Evolutionary conservation across 2,113 vertebrate species (phyloP), one percentile per base, ranked within the genome.

Genomic region (Mystacornis crossleyi): DNA sequence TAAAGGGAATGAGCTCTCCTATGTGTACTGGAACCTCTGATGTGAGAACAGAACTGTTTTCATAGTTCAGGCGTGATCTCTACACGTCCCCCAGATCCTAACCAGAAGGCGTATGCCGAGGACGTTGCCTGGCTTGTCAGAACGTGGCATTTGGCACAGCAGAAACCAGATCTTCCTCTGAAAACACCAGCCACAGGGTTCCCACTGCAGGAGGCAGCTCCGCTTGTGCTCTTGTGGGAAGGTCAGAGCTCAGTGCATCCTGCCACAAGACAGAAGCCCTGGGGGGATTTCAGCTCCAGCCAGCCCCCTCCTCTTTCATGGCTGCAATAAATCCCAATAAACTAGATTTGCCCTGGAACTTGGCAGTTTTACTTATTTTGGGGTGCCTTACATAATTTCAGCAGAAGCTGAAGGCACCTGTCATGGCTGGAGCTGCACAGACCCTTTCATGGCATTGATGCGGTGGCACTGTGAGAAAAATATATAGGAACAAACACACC

Each of bases 351-450:
- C 29, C 43, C 81, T 67, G 58, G 18, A 65, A n/a, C 31, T 67
- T 60, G 62, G 23, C 16, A 19, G 8, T 42, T 66, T 81, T 38
- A 28, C 57, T 87, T 90, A 74, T 65, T 96, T 96, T 90, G 74
- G 93, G 62, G 60, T 29, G 45, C 34, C 24, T 81, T 60, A 31
- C 0, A 2, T 61, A 45, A 45, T 69, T 96, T 78, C 93, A 93
- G 80, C 87, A 95, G 91, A 78, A 96, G 82, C 89, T 97, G 82
- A 88, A 64, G 26, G 13, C 87, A 93, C 62, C 94, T 91, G 85
- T 89, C 8, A 1, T 31, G 64, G 86, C 80, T 86, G 42, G 43
- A 74, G 55, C 57, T 91, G 51, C 88, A 83, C 48, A 84, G 58
- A 61, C 4, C 8, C 34, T 48, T 84, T 90, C 31, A 20, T 6